A percentile compares a stretch with the other conserved stretches of the same genome.
Evolutionary conservation across 2,797 vertebrate genomes (phyloP).

Genomic region (Gymnopithys bicolor): DNA sequence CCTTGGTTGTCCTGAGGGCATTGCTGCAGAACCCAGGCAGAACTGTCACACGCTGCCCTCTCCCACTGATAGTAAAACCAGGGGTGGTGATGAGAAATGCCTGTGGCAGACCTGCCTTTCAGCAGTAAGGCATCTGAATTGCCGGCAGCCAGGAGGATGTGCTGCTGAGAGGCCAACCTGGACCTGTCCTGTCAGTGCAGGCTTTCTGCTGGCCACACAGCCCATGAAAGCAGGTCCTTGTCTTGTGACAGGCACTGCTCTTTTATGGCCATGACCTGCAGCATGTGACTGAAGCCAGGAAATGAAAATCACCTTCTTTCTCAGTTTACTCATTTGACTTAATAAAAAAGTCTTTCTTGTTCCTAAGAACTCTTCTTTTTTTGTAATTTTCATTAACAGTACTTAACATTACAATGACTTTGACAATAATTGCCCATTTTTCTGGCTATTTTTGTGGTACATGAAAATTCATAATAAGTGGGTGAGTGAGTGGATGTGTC

Average conservation of each 20-base stretch:
- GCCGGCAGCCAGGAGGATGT: neutral
- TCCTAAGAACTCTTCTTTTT: neutral
- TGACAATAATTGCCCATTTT: neutral
- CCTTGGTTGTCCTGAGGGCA: neutral
- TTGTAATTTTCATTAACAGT: neutral
- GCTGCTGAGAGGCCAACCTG: neutral
- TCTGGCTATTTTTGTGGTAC: neutral
- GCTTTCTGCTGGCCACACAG: neutral
- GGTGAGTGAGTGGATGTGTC: neutral
- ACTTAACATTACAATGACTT: constrained; percentile 1
- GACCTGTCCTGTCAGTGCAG: neutral
- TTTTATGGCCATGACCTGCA: neutral
- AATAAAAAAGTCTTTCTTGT: neutral
- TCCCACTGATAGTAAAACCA: fast-evolving
- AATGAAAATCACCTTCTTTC: constrained; percentile 11
- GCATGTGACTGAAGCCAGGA: neutral
- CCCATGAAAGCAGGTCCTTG: fast-evolving
- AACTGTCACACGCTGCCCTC: fast-evolving
- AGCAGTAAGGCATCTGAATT: neutral
- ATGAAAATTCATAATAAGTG: neutral
- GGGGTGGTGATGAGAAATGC: fast-evolving
- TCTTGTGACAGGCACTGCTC: fast-evolving
- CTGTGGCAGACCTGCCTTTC: neutral
- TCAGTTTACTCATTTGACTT: neutral
- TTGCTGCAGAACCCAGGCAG: neutral